Evolutionary conservation across 2,113 vertebrate species (phyloP), one percentile per base, ranked within the genome.

Genomic region (Seriola quinqueradiata): DNA sequence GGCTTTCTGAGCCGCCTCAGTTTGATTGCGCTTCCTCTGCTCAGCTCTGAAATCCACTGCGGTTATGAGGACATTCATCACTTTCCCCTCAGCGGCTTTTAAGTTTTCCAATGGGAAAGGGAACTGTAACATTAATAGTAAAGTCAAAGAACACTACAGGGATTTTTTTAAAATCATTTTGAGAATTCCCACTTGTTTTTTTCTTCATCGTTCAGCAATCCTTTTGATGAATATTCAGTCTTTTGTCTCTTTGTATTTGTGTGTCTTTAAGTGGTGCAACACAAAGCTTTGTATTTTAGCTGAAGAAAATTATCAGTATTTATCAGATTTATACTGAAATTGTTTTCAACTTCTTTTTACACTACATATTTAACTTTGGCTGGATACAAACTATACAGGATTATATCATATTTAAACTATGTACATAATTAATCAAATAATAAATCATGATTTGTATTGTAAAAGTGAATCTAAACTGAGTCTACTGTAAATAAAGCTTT

Each of bases 1-100:
- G 85, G 72, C 83, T 79, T 60, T 82, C 36, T 52, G 54, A 82
- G 69, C 71, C 8, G 28, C 52, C 65, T 79, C 3, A 67, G 60
- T 86, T 84, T 90, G 87, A 92, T 90, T 92, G 87, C 61, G 72
- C 81, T 91, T 89, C 69, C 81, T 89, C 75, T 76, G 80, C 65
- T 44, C 50, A 34, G 84, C 80, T 83, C 82, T 70, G 72, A 88
- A 91, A 85, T 76, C 65, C 78, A n/a, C 55, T 68, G 86, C 1
- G 69, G 87, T 90, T 84, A 77, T 55, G 76, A 82, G 72, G 80
- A 87, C 76, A 89, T 86, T 89, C 87, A 87, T 91, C 88, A 89
- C 84, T 84, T 57, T 72, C 23, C 32, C 75, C 64, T 80, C 48
- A 68, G 21, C 66, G 44, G 65, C 75, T 82, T 87, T 77, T 68